A percentile compares a stretch with the other conserved stretches of the same genome.
Conservation (phyloP, 23 tunicate species). For the Styela plicata region DNA sequence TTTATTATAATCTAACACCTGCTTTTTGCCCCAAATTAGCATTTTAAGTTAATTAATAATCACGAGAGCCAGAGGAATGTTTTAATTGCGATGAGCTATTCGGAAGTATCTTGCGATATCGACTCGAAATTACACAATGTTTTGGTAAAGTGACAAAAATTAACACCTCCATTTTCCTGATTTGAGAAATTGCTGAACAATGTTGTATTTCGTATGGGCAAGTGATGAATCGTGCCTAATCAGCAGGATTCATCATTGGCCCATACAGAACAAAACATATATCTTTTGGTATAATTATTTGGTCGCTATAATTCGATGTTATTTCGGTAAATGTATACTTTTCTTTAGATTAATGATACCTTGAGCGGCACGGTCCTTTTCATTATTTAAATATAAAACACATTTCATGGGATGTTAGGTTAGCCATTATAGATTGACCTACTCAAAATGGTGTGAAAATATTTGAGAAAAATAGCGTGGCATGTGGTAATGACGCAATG, state of each 20-base stretch:
- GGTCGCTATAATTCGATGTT: constrained; percentile 29
- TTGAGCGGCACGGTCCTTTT: neutral
- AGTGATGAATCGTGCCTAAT: no score
- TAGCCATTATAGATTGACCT: constrained; percentile 7
- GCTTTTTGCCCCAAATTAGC: constrained; percentile 4
- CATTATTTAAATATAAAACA: neutral
- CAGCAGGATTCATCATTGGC: no score
- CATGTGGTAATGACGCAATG: constrained; percentile 15
- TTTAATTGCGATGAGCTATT: neutral
- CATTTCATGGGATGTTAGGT: constrained; percentile 9
- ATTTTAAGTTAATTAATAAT: neutral
- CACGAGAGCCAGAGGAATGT: neutral
- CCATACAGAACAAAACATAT: no score
- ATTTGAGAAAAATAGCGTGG: neutral
- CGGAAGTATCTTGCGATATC: constrained; percentile 9
- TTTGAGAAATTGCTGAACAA: no score
- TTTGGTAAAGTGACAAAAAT: constrained; percentile 29
- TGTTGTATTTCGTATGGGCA: no score
- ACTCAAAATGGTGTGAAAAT: constrained; percentile 12
- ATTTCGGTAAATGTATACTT: no score
- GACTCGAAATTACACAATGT: constrained; percentile 23
- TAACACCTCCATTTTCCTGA: no score
- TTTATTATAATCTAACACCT: constrained; percentile 10
- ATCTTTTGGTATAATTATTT: constrained; percentile 7
- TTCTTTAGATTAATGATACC: neutral